These are phyloP conservation scores for Cebidichthys violaceus DNA, from an alignment of 2,113 vertebrate genomes.

Conservation along the genomic window DNA sequence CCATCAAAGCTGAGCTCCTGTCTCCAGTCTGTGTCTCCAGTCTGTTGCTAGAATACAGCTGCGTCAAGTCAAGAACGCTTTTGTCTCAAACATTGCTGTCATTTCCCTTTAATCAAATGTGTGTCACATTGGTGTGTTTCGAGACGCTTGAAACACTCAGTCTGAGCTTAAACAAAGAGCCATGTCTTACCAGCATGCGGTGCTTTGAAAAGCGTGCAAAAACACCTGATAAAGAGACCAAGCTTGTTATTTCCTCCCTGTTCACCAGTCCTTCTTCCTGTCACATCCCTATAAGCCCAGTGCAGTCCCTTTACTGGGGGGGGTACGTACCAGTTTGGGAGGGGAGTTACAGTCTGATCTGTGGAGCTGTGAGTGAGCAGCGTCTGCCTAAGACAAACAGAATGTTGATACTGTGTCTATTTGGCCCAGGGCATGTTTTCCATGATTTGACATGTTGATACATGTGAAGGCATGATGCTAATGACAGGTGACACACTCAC, in stretches of 20 bases:
- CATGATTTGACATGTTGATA: conserved; percentile 62
- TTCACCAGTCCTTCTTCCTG: conserved; percentile 15
- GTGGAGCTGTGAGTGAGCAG: neutral
- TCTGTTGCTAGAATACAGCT: conserved; percentile 9
- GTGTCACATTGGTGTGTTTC: conserved; percentile 8
- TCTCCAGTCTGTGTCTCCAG: conserved; percentile 30
- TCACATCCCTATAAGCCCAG: conserved; percentile 27
- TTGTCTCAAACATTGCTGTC: conserved; percentile 28
- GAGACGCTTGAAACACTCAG: conserved; percentile 20
- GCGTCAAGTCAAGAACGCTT: conserved; percentile 22
- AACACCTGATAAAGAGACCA: conserved; percentile 36
- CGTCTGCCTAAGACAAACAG: conserved; percentile 49
- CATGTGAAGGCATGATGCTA: conserved; percentile 56
- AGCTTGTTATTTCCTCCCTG: conserved; percentile 11
- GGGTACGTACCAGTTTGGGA: conserved; percentile 31
- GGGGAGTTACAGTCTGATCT: conserved; percentile 45
- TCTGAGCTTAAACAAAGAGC: conserved; percentile 43
- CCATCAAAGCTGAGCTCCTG: conserved; percentile 21
- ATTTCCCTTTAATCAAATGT: conserved; percentile 40
- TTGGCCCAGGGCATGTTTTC: conserved; percentile 60
- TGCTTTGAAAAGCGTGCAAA: conserved; percentile 25
- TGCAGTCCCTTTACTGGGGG: conserved; percentile 1
- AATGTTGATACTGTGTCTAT: conserved; percentile 46
- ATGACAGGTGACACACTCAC: conserved; percentile 59
- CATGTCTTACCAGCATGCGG: conserved; percentile 15